Evolutionary conservation across 2,888 invertebrate genomes (phyloP).

Genomic region (Epirrhoe tristata): DNA sequence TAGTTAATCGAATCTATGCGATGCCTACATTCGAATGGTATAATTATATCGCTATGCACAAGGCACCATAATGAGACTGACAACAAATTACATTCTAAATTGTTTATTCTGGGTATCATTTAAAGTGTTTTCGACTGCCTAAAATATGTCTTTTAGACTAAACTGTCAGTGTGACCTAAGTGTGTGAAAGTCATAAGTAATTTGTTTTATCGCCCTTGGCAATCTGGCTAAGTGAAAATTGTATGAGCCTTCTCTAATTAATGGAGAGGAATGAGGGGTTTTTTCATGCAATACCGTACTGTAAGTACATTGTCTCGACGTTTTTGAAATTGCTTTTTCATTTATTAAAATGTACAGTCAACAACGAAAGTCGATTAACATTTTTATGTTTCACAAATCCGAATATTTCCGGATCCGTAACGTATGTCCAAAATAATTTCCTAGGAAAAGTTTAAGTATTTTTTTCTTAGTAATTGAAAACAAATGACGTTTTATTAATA

Average conservation of each 20-base stretch:
- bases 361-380: too few species aligned
- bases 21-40: too few species aligned
- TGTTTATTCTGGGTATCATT: neutral
- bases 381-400: too few species aligned
- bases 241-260: neutral
- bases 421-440: too few species aligned
- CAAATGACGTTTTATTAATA: too few species aligned
- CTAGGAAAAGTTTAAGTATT: too few species aligned
- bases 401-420: too few species aligned
- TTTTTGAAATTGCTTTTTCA: neutral
- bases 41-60: neutral
- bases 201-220: slow-evolving; percentile 5
- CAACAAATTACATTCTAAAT: neutral
- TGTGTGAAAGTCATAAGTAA: neutral
- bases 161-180: neutral
- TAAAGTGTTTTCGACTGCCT: neutral
- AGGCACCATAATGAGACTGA: neutral
- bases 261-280: neutral
- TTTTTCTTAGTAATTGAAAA: too few species aligned
- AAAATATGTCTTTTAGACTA: neutral
- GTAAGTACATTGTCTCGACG: neutral
- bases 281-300: neutral
- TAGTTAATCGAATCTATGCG: too few species aligned
- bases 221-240: slow-evolving; percentile 1
- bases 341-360: neutral